Evolutionary conservation across 2,888 invertebrate genomes (phyloP).

Genomic region (Lacanobia wlatinum): DNA sequence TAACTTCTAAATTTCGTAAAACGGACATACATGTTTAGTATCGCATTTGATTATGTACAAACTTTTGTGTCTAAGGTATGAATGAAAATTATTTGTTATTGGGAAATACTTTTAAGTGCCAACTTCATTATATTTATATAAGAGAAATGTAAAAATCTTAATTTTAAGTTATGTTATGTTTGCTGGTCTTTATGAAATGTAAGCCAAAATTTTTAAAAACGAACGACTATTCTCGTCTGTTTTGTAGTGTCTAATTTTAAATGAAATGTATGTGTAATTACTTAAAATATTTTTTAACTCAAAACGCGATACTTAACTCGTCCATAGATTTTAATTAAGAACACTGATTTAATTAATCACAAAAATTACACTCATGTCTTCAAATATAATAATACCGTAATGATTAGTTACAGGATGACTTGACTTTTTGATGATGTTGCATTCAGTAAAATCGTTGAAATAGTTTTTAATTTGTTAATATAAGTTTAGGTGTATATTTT

Average conservation of each 20-base stretch:
- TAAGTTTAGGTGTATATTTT: constrained; percentile 68
- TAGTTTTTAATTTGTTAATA: constrained; percentile 62
- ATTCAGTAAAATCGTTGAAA: constrained; percentile 45
- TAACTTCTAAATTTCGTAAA: constrained; percentile 41
- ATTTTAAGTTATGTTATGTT: constrained; percentile 60
- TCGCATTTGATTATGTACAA: constrained; percentile 62
- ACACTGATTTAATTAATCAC: constrained; percentile 25
- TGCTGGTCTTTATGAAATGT: constrained; percentile 57
- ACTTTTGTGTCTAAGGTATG: constrained; percentile 39
- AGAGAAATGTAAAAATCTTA: constrained; percentile 40
- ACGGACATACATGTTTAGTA: constrained; percentile 53
- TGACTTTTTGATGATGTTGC: constrained; percentile 26
- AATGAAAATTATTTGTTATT: constrained; percentile 40
- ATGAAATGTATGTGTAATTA: constrained; percentile 30
- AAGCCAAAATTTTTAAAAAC: constrained; percentile 56
- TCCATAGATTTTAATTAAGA: constrained; percentile 29
- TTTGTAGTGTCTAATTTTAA: constrained; percentile 36
- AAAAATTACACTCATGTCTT: constrained; percentile 30
- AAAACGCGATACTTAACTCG: constrained; percentile 55
- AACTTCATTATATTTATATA: constrained; percentile 49
- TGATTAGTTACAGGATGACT: constrained; percentile 1
- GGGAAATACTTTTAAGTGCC: constrained; percentile 53
- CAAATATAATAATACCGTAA: constrained; percentile 23
- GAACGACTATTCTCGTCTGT: constrained; percentile 40
- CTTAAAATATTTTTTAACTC: constrained; percentile 35